phyloP scores from a whole-genome alignment of 1,140 invertebrate species.

The Sipha flava region DNA sequence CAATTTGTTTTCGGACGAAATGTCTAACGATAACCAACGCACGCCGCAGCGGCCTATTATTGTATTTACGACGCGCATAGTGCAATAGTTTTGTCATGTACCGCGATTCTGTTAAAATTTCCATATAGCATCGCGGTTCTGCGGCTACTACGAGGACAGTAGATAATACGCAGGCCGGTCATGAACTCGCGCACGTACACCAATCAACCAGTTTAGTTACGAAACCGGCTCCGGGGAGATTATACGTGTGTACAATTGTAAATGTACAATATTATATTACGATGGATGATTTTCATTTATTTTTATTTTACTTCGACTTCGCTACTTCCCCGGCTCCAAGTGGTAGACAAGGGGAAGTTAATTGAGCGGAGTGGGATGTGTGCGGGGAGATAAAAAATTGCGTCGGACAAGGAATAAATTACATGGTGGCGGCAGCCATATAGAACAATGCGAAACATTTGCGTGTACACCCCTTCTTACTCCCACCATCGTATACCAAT shows the following conservation, averaged over 20 bases:
- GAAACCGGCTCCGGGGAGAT: neutral
- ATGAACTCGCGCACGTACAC: conserved; percentile 5
- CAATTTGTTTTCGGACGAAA: no score
- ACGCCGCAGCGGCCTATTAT: no score
- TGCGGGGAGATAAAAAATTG: neutral
- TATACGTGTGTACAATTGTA: neutral
- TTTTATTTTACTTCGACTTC: neutral
- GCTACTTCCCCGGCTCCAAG: neutral
- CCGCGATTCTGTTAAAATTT: neutral
- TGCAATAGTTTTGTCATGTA: no score
- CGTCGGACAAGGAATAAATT: conserved; percentile 18
- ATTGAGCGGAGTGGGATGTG: neutral
- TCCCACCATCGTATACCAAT: no score
- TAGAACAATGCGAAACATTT: conserved; percentile 21
- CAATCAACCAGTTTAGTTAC: neutral
- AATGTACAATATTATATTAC: no score
- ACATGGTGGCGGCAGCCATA: neutral
- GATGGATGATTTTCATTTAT: no score
- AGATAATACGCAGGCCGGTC: neutral
- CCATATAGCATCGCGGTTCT: no score
- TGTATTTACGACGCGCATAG: no score
- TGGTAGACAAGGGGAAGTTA: neutral
- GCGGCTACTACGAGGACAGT: no score
- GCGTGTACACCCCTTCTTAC: neutral
- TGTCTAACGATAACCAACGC: no score